Percentiles rank a stretch among this genome's conserved stretches.
Evolutionary conservation across 2,113 vertebrate genomes (phyloP).

Genomic region (Neotoma lepida): DNA sequence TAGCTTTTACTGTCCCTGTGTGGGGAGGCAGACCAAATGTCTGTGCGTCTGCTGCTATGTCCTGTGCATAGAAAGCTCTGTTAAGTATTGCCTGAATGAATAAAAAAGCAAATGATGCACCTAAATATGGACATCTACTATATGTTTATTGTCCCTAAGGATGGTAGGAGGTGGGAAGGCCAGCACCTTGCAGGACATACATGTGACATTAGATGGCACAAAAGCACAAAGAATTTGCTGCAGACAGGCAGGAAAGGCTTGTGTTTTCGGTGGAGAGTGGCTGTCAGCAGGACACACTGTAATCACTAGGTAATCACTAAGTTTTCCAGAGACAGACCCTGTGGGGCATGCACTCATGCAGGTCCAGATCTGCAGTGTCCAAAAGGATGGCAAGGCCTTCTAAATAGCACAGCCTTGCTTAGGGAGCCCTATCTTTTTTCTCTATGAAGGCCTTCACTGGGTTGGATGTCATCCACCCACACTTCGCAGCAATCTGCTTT

Average conservation of each 20-base stretch:
- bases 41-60: background rate
- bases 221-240: background rate
- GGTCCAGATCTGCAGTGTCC: background rate
- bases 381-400: background rate
- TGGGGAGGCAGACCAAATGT: too few relatives aligned
- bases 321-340: background rate
- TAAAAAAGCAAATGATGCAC: background rate
- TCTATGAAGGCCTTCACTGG: background rate
- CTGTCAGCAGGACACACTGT: background rate
- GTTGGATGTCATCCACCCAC: background rate
- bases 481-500: background rate
- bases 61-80: background rate
- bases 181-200: background rate
- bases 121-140: background rate
- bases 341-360: background rate
- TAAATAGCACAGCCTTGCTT: background rate
- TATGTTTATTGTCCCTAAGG: accelerated
- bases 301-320: background rate
- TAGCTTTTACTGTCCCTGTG: background rate
- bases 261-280: background rate
- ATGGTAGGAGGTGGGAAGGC: accelerated
- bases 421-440: background rate
- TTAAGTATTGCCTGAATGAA: background rate
- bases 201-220: slow-evolving; percentile 21
- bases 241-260: background rate